phyloP scores from a whole-genome alignment of 2,113 vertebrate genomes.

The Tenebrosternarchus preto region DNA sequence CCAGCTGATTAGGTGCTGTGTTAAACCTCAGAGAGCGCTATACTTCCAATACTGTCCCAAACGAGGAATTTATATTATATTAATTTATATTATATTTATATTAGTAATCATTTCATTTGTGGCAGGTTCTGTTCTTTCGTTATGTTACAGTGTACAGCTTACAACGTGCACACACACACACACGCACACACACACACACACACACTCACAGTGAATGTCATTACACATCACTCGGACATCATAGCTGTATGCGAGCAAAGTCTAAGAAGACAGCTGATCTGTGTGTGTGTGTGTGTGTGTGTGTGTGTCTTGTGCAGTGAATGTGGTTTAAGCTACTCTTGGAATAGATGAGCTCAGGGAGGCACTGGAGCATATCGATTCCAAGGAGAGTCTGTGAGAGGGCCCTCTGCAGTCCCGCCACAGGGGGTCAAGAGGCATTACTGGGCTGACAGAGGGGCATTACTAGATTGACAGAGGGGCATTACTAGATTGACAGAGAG shows the following conservation, averaged over 20 bases:
- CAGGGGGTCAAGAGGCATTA: background rate
- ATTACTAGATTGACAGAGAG: background rate
- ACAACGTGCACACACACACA: background rate
- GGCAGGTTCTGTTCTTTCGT: background rate
- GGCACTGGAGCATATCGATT: conserved; percentile 21
- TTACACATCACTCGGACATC: conserved; percentile 1
- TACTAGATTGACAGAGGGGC: too few relatives aligned
- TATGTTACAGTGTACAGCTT: background rate
- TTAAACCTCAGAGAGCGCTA: background rate
- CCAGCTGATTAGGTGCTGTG: background rate
- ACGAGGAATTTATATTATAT: background rate
- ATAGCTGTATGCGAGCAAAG: conserved; percentile 4
- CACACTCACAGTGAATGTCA: background rate
- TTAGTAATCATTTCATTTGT: too few relatives aligned
- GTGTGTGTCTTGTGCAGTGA: conserved; percentile 6
- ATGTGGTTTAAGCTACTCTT: conserved; percentile 3
- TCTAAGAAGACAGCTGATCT: background rate
- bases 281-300: conserved; percentile 25
- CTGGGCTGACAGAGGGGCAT: too few relatives aligned
- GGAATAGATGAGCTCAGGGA: background rate
- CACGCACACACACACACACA: conserved; percentile 6
- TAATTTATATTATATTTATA: too few relatives aligned
- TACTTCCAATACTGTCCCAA: background rate
- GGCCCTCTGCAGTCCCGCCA: background rate
- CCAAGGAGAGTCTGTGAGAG: conserved; percentile 24